Base-by-base conservation (phyloP, 2,888 invertebrate species). In the Rutpela maculata region DNA sequence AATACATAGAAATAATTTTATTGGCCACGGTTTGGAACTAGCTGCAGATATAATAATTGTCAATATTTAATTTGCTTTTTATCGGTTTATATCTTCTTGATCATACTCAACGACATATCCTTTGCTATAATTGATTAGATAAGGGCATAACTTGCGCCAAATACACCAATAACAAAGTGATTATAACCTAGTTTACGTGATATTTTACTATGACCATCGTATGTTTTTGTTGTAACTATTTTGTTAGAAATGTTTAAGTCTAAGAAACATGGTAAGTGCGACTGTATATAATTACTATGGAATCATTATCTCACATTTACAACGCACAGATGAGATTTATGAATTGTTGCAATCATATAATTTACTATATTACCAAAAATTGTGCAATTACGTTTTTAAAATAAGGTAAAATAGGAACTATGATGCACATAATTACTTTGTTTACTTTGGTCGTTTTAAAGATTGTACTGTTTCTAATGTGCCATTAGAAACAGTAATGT, bases 61-160 rank as follows among this genome's bases (percentile, higher is more conserved):
- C 35, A 69, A 66, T 66, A 19, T 66, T 66, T 66, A 43, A 66
- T 66, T 38, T 66, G 38, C 18, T 66, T 66, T 66, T 66, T 66
- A 66, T 43, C 43, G 26, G 22, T 60, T 35, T 70, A 60, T 60
- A 59, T 38, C 11, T 60, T 26, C 22, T n/a, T 19, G 43, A 70
- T 70, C 70, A 57, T 60, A 70, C 59, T 59, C 59, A 38, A 59
- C 57, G 12, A n/a, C 31, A 19, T 70, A 38, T 38, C 38, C 60
- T 26, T 69, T 59, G 59, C 35, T 50, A 59, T 31, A 35, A 43
- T 60, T 60, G 70, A 70, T 70, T 60, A 70, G 70, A 70, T 70
- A 70, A 60, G 1, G 10, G n/a, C 65, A 38, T 60, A 19, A 38
- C 35, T 9, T 59, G 38, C 59, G 55, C 26, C 67, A 50, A 67